These are phyloP conservation scores for Amphiura filiformis DNA, from an alignment of 35 echinoderm and acorn worm genomes.

Conservation along the genomic window DNA sequence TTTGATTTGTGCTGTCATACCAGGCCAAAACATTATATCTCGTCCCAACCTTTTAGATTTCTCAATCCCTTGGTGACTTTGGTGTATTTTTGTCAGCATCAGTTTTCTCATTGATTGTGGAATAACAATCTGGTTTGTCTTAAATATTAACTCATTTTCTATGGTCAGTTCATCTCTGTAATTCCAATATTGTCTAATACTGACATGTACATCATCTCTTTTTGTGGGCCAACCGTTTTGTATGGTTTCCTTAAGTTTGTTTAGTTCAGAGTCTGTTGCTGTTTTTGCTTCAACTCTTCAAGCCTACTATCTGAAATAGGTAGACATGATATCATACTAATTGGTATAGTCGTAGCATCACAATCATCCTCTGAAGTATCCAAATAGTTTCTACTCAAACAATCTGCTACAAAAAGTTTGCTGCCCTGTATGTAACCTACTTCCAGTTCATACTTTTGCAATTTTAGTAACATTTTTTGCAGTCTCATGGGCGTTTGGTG, in stretches of 20 bases:
- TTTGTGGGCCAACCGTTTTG: conserved; percentile 30
- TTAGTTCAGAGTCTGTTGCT: background rate
- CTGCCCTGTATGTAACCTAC: background rate
- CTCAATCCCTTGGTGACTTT: conserved; percentile 19
- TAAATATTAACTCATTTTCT: conserved; percentile 30
- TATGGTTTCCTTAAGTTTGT: background rate
- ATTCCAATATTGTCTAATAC: conserved; percentile 15
- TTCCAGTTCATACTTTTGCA: background rate
- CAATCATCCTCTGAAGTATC: conserved; percentile 26
- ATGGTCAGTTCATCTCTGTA: conserved; percentile 13
- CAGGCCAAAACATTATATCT: no score
- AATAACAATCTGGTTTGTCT: background rate
- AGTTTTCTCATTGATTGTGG: conserved; percentile 9
- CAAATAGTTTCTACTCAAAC: conserved; percentile 18
- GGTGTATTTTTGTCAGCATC: conserved; percentile 6
- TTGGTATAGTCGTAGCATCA: background rate
- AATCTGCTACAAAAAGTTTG: conserved; percentile 31
- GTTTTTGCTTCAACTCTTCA: background rate
- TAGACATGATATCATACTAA: conserved; percentile 17
- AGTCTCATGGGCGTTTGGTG: background rate
- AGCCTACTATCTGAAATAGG: no score
- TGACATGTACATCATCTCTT: background rate
- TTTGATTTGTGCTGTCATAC: no score
- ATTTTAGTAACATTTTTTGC: background rate
- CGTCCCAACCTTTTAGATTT: no score